Evolutionary conservation across 1,140 invertebrate genomes (phyloP).

Genomic region (Eufriesea mexicana): DNA sequence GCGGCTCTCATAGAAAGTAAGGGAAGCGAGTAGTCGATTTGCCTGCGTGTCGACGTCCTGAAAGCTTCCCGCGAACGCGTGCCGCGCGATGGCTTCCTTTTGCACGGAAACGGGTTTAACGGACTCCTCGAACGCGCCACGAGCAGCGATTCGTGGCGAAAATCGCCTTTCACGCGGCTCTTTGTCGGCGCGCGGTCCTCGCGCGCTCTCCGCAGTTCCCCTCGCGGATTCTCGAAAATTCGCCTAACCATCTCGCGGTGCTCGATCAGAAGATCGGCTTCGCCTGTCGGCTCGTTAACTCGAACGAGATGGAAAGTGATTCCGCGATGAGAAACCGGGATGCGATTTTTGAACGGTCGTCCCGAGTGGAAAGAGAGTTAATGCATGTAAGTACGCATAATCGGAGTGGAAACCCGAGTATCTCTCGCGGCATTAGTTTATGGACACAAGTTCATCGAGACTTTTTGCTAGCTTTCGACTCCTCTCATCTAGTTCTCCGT

Average conservation of each 20-base stretch:
- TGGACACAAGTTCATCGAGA: background rate
- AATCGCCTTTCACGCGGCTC: constrained; percentile 4
- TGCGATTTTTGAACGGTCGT: background rate
- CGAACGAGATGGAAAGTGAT: constrained; percentile 14
- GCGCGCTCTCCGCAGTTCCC: background rate
- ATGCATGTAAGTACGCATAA: background rate
- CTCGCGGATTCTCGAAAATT: background rate
- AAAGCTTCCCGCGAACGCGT: constrained; percentile 43
- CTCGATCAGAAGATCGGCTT: too few species aligned
- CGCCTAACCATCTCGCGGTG: background rate
- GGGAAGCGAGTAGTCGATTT: constrained; percentile 39
- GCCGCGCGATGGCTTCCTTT: constrained; percentile 36
- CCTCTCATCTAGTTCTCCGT: background rate
- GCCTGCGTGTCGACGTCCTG: constrained; percentile 36
- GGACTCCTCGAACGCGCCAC: constrained; percentile 11
- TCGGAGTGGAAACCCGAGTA: background rate
- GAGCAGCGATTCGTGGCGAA: background rate
- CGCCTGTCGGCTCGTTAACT: too few species aligned
- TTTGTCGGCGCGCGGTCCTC: background rate
- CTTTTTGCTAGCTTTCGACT: constrained; percentile 16
- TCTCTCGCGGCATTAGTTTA: background rate
- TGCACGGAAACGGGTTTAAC: constrained; percentile 44
- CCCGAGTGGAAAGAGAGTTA: background rate
- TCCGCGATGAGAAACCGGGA: background rate
- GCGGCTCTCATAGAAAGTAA: constrained; percentile 47